Evolutionary conservation across 1,140 invertebrate genomes (phyloP).

Genomic region (Zelostemma sp.): DNA sequence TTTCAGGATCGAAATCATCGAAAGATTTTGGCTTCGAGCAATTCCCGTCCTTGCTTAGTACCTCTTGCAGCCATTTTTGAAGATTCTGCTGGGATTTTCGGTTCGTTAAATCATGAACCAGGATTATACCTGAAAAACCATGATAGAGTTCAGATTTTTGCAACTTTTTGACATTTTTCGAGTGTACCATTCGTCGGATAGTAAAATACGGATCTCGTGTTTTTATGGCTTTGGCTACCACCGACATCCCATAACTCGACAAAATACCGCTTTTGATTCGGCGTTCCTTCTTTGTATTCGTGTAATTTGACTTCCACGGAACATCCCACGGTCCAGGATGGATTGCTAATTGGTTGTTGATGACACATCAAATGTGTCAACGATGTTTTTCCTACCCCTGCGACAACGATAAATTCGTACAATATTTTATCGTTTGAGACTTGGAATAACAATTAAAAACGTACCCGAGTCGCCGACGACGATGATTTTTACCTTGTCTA

Average conservation of each 20-base stretch:
- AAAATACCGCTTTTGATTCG: conserved; percentile 91
- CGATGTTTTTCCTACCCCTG: conserved; percentile 94
- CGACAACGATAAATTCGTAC: too few relatives aligned
- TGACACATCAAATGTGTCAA: conserved; percentile 92
- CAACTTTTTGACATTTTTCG: too few relatives aligned
- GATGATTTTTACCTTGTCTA: conserved; percentile 91
- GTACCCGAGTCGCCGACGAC: conserved; percentile 93
- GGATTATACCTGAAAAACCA: conserved; percentile 81
- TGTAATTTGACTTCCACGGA: conserved; percentile 96
- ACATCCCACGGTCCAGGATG: conserved; percentile 95
- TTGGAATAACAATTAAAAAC: conserved; percentile 3
- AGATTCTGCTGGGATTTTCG: conserved; percentile 95
- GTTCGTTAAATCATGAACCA: conserved; percentile 97
- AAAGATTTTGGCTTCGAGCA: conserved; percentile 63
- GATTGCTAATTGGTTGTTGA: conserved; percentile 84
- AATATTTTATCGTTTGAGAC: too few relatives aligned
- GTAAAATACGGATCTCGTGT: conserved; percentile 93
- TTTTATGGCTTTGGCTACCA: conserved; percentile 91
- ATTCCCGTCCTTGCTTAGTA: conserved; percentile 83
- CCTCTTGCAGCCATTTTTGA: conserved; percentile 92
- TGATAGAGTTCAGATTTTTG: conserved; percentile 24
- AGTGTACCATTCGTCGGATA: conserved; percentile 87
- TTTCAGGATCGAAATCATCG: conserved; percentile 90
- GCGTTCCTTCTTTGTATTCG: conserved; percentile 94
- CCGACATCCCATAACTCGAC: conserved; percentile 97